A percentile compares a stretch with the other conserved stretches of the same genome.
Evolutionary conservation across 2,888 invertebrate species (phyloP).

Genomic region (Nephrotoma appendiculata): DNA sequence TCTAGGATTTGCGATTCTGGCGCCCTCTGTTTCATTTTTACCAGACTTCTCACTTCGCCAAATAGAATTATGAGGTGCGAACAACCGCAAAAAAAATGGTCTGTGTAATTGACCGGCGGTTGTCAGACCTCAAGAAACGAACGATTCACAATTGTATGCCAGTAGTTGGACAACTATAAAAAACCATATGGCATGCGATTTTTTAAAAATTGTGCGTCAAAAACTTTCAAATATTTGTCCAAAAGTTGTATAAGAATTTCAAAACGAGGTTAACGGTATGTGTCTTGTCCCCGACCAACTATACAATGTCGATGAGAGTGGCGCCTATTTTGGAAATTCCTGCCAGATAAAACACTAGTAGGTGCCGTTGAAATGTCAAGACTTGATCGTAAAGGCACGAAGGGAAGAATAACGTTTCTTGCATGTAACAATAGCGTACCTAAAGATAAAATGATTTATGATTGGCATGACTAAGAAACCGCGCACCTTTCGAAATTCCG

Average conservation of each 20-base stretch:
- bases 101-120: constrained; percentile 7
- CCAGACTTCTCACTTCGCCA: too few relatives aligned
- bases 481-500: too few relatives aligned
- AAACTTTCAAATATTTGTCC: not conserved
- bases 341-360: constrained; percentile 10
- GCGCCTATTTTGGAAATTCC: constrained; percentile 13
- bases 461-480: too few relatives aligned
- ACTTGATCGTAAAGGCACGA: constrained; percentile 7
- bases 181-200: not conserved
- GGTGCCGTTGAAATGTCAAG: not conserved
- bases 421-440: constrained; percentile 14
- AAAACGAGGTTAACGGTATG: not conserved
- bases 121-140: not conserved
- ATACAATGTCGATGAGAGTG: constrained; percentile 13
- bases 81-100: constrained; percentile 3
- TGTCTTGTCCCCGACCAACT: constrained; percentile 10
- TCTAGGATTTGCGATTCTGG: too few relatives aligned
- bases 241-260: constrained; percentile 3
- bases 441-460: too few relatives aligned
- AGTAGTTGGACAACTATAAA: constrained; percentile 6
- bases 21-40: too few relatives aligned
- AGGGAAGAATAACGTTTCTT: constrained; percentile 14
- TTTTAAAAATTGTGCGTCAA: not conserved
- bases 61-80: not conserved
- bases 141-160: not conserved